These are phyloP conservation scores for Mobula birostris DNA, from an alignment of 2,113 vertebrate genomes.

Conservation along the genomic window DNA sequence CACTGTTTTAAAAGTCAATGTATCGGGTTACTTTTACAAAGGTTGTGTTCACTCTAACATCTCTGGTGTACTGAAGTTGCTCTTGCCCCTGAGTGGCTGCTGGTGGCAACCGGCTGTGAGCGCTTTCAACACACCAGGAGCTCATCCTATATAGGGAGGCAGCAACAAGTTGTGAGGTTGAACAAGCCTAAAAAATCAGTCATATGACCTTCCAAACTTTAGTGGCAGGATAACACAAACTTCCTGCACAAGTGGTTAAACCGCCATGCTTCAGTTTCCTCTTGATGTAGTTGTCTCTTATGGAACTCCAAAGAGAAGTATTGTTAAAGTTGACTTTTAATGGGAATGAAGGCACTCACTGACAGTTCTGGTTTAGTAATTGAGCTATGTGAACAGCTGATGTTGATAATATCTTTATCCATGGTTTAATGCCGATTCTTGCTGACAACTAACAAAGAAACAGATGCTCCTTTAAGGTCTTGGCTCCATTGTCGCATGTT, in stretches of 20 bases:
- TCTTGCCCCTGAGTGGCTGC: background rate
- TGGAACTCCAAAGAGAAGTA: background rate
- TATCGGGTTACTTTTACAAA: background rate
- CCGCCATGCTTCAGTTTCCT: background rate
- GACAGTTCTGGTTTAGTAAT: constrained; percentile 11
- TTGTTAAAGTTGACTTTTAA: background rate
- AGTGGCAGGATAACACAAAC: background rate
- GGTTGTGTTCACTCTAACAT: no score
- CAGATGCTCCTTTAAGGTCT: constrained; percentile 28
- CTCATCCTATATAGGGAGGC: background rate
- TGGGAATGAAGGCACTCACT: background rate
- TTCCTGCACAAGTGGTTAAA: background rate
- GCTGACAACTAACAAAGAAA: constrained; percentile 18
- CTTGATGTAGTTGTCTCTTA: background rate
- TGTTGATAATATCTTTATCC: constrained; percentile 36
- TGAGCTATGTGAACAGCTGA: constrained; percentile 19
- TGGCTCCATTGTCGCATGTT: constrained; percentile 33
- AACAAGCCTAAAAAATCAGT: background rate
- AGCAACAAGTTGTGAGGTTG: no score
- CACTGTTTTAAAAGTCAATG: background rate
- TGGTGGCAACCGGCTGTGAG: background rate
- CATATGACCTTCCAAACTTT: background rate
- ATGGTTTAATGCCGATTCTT: constrained; percentile 10
- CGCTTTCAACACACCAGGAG: background rate
- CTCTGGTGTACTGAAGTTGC: background rate